Evolutionary conservation across 2,888 invertebrate species (phyloP), one percentile per base, ranked within the genome.

Genomic region (Drosophila anceps): DNA sequence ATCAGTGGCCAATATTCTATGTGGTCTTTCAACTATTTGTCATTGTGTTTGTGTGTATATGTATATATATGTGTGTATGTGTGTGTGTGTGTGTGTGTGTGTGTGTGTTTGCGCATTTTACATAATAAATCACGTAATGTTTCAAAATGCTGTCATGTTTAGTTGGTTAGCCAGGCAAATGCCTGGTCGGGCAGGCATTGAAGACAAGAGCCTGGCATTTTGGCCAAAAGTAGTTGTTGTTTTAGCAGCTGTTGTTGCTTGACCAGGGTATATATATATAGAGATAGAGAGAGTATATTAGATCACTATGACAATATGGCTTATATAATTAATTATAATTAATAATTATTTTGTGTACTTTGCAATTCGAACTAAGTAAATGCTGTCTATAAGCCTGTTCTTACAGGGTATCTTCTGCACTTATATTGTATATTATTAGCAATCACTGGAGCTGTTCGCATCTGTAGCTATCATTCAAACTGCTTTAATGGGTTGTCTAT

Each of bases 61-160:
- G 66, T 75, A 46, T 31, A 27, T 71, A 27, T 57, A 18, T 57
- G 44, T 54, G 50, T 46, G 48, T 61, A 67, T 66, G 63, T 72
- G 57, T 29, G 50, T 44, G 37, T 68, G 29, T 50, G n/a, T 43
- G 20, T 61, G 18, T 59, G 65, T 10, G n/a, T 20, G 24, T 73
- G 31, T 65, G 37, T 68, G 55, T 64, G 31, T 65, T 33, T 68
- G 55, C 61, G 51, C 74, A 74, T 80, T 81, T 82, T 77, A 77
- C 81, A 84, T 84, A 85, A 89, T 85, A 85, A 85, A 85, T 85
- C 84, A 85, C 90, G 80, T 87, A 89, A 89, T 89, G 84, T 87
- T 89, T 84, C 90, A 82, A 87, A 85, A 87, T 73, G 85, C 90
- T 85, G 84, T 89, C 84, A 87, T 85, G 84, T 89, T 88, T 87